Percentiles rank a stretch among this genome's conserved stretches.
These are phyloP conservation scores for Chauna torquata DNA, from an alignment of 2,113 vertebrate genomes.

Conservation along the genomic window DNA sequence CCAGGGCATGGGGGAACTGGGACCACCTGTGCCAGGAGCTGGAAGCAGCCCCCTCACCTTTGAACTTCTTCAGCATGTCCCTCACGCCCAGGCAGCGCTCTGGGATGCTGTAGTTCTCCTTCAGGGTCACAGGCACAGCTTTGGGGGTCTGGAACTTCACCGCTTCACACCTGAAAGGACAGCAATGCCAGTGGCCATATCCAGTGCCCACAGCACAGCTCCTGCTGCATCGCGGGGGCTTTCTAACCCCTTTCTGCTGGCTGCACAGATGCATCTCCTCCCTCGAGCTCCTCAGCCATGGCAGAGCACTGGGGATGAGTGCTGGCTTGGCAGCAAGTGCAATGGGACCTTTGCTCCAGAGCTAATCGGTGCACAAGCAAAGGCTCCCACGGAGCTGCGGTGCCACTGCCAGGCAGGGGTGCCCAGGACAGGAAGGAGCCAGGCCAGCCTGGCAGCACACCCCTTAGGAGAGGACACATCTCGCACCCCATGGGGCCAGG, in stretches of 20 bases:
- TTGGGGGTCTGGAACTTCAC: neutral
- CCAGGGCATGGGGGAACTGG: neutral
- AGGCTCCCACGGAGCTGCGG: neutral
- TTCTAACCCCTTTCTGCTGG: neutral
- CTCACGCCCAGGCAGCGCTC: slow-evolving; percentile 51
- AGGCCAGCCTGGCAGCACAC: accelerated
- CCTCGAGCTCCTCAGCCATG: neutral
- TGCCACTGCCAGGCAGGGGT: neutral
- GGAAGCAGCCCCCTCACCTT: slow-evolving; percentile 18
- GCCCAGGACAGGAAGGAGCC: neutral
- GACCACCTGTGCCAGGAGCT: neutral
- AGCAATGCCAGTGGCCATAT: neutral
- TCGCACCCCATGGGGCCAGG: neutral
- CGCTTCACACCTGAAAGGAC: slow-evolving; percentile 27
- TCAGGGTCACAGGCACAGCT: neutral
- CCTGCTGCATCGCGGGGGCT: accelerated
- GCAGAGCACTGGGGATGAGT: neutral
- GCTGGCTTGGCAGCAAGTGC: neutral
- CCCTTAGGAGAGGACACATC: neutral
- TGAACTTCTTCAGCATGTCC: slow-evolving; percentile 66
- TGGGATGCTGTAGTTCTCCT: slow-evolving; percentile 54
- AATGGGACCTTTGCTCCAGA: neutral
- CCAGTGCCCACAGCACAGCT: neutral
- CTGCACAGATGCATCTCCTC: neutral
- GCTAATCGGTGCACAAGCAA: accelerated